Base-by-base conservation (phyloP, 2,797 vertebrate species). In the Chaenodraco wilsoni region DNA sequence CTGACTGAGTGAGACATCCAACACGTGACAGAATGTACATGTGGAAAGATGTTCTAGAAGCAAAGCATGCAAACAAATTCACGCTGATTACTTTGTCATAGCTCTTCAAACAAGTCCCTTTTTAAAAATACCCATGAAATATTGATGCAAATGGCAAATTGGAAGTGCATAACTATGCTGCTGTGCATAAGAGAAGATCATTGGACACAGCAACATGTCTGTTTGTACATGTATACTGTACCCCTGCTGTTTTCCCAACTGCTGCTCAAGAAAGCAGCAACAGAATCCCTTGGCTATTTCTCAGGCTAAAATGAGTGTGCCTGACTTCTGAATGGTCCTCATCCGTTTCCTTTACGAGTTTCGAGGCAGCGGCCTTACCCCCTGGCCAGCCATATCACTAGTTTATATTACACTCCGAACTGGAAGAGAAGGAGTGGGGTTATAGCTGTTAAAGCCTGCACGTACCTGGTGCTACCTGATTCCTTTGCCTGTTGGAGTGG, bases 331-430 rank as follows among this genome's bases (percentile, higher is more conserved):
- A 89, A 84, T 78, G 86, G 78, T 74, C 73, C 79, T 87, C 84
- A 83, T 91, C 68, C 68, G 77, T 91, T 90, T 87, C 76, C 71
- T 86, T 89, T 88, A 91, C 13, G 73, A 88, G 83, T 67, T 65
- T 67, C 27, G 74, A 69, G 72, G 74, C 65, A 48, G 75, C 31
- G 2, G 59, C 27, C 52, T 76, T 84, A 79, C 77, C 86, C 86
- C 73, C 64, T 60, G 84, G 83, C 81, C 83, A 76, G 70, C 60
- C 51, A 14, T 87, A 81, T 79, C 85, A 63, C 71, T 59, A 27
- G 64, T 85, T 44, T 75, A 81, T 68, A 85, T 89, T 87, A 85
- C 72, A 69, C 56, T 74, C 49, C 16, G 11, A 77, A 80, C 69
- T 79, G 71, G 68, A 81, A 70, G 67, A 78, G 65, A 86, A 71